A percentile compares a stretch with the other conserved stretches of the same genome.
These are phyloP conservation scores for Narcine bancroftii DNA, from an alignment of 2,113 vertebrate species.

Conservation along the genomic window DNA sequence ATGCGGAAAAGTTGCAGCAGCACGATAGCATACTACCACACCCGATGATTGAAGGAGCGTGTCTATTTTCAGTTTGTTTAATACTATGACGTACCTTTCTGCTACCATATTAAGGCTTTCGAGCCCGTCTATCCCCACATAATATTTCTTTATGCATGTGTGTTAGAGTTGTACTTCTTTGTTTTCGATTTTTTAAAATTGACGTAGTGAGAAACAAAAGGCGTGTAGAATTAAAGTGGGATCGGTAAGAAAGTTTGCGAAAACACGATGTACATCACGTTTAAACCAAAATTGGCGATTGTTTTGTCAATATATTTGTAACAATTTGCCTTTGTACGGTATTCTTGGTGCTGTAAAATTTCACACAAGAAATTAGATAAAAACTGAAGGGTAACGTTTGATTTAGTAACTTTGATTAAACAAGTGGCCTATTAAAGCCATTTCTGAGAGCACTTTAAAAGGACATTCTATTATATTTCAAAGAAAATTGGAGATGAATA, in stretches of 20 bases:
- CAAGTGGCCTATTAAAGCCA: neutral
- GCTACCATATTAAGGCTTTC: neutral
- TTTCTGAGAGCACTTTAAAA: neutral
- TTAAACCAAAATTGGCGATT: slow-evolving; percentile 6
- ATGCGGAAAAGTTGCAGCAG: neutral
- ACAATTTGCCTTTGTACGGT: neutral
- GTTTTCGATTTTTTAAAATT: neutral
- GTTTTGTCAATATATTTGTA: neutral
- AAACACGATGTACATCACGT: neutral
- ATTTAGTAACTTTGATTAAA: neutral
- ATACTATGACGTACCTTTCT: neutral
- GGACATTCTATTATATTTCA: neutral
- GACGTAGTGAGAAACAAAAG: neutral
- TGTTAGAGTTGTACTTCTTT: neutral
- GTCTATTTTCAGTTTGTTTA: neutral
- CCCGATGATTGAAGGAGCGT: neutral
- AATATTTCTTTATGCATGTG: neutral
- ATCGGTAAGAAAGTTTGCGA: neutral
- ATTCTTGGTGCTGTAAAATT: neutral
- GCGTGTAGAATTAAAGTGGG: neutral
- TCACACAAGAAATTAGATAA: neutral
- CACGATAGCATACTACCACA: neutral
- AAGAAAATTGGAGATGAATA: neutral
- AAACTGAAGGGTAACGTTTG: neutral
- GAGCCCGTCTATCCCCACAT: neutral